phyloP scores from a whole-genome alignment of 2,113 vertebrate genomes.

The Agapornis roseicollis region DNA sequence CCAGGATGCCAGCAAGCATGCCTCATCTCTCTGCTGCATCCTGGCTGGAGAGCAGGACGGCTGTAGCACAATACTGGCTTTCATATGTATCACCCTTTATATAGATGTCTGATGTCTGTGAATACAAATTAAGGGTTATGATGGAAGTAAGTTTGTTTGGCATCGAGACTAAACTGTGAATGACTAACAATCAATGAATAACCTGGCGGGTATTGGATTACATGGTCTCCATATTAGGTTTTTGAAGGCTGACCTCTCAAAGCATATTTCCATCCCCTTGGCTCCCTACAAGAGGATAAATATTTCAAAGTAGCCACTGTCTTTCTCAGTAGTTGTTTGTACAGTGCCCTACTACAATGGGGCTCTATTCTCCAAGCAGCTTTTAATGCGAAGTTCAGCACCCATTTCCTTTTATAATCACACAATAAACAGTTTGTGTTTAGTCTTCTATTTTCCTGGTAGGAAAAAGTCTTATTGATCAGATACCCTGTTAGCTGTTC shows the following conservation, averaged over 20 bases:
- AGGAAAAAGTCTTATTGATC: background rate
- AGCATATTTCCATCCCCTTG: background rate
- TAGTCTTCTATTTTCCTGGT: background rate
- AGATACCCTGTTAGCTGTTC: background rate
- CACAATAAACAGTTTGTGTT: background rate
- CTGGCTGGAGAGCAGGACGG: background rate
- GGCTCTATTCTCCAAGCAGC: background rate
- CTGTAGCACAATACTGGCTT: rapidly evolving
- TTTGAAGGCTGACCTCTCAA: background rate
- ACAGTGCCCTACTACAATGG: background rate
- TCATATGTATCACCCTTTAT: background rate
- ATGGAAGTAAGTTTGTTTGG: constrained; percentile 12
- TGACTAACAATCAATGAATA: constrained; percentile 1
- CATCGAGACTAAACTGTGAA: background rate
- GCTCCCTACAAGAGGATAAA: background rate
- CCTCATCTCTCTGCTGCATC: background rate
- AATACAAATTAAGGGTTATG: background rate
- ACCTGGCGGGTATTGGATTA: constrained; percentile 20
- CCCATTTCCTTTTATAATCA: background rate
- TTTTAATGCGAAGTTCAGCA: background rate
- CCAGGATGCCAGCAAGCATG: background rate
- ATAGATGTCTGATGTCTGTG: background rate
- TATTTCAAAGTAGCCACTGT: background rate
- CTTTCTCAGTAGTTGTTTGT: background rate
- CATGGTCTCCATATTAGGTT: background rate